phyloP scores from a whole-genome alignment of 92 coral and sea anemone species.

The Bergia sp. region DNA sequence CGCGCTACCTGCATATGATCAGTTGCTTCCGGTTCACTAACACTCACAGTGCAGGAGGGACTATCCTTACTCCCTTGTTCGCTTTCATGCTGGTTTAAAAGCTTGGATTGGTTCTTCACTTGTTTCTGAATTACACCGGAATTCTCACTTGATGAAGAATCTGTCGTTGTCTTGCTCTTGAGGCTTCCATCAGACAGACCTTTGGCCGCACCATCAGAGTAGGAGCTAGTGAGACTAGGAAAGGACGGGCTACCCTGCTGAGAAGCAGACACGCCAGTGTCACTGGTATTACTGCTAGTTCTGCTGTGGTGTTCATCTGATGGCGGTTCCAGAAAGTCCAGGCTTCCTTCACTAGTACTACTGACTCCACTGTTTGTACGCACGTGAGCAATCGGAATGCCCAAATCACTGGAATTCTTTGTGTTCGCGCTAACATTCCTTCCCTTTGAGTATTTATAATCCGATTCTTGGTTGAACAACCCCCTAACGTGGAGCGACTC shows the following conservation, averaged over 20 bases:
- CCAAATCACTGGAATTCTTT: conserved; percentile 52
- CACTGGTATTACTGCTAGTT: conserved; percentile 70
- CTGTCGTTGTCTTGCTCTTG: conserved; percentile 30
- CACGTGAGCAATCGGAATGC: conserved; percentile 56
- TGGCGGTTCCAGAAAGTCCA: conserved; percentile 57
- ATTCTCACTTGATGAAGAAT: conserved; percentile 25
- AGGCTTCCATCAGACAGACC: conserved; percentile 16
- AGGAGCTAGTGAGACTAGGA: conserved; percentile 50
- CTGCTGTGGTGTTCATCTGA: conserved; percentile 60
- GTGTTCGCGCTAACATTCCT: conserved; percentile 38
- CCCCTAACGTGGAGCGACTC: conserved; percentile 36
- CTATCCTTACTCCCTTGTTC: neutral
- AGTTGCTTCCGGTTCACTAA: neutral
- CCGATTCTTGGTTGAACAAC: conserved; percentile 2
- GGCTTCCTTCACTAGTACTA: conserved; percentile 72
- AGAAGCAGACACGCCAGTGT: conserved; percentile 52
- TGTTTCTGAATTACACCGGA: neutral
- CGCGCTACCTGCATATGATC: conserved; percentile 49
- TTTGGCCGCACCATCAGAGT: conserved; percentile 48
- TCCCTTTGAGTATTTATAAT: neutral
- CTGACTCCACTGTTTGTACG: conserved; percentile 79
- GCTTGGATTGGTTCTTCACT: neutral
- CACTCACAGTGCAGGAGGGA: neutral
- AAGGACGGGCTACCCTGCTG: conserved; percentile 66
- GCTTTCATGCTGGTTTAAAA: neutral